Percentiles rank a stretch among this genome's conserved stretches.
These are phyloP conservation scores for Epirrita christyi DNA, from an alignment of 2,888 invertebrate species.

Conservation along the genomic window DNA sequence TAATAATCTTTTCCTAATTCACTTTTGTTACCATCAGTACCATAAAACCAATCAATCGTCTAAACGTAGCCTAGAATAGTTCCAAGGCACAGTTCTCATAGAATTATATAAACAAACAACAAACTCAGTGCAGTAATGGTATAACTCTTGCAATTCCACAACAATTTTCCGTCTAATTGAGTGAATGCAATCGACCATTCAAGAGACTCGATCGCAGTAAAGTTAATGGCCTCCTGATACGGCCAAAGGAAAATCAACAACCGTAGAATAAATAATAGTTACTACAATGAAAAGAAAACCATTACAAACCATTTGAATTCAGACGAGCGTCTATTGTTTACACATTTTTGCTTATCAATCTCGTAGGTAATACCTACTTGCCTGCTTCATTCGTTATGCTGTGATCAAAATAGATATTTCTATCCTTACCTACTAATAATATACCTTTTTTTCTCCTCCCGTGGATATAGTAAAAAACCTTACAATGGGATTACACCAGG, in stretches of 20 bases:
- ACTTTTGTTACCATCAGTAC: too few species aligned
- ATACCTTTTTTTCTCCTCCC: too few species aligned
- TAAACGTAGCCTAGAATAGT: background rate
- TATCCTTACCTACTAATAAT: too few species aligned
- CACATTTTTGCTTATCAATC: slow-evolving; percentile 3
- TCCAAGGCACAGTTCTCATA: background rate
- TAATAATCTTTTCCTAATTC: too few species aligned
- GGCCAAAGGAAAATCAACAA: slow-evolving; percentile 58
- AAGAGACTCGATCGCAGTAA: slow-evolving; percentile 67
- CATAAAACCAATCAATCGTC: too few species aligned
- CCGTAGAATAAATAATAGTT: slow-evolving; percentile 2
- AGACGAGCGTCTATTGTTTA: background rate
- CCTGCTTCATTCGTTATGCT: slow-evolving; percentile 4
- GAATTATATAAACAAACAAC: background rate
- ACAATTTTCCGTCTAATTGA: slow-evolving; percentile 83
- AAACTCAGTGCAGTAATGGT: slow-evolving; percentile 4
- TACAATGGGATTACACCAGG: too few species aligned
- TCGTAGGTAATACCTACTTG: background rate
- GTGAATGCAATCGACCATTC: slow-evolving; percentile 77
- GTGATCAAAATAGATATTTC: too few species aligned
- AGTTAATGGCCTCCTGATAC: slow-evolving; percentile 74
- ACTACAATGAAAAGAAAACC: slow-evolving; percentile 24
- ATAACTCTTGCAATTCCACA: slow-evolving; percentile 53
- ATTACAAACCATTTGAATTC: background rate
- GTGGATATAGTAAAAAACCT: too few species aligned